These are phyloP conservation scores for Pachypsylla venusta DNA, from an alignment of 1,140 invertebrate species.

Conservation along the genomic window DNA sequence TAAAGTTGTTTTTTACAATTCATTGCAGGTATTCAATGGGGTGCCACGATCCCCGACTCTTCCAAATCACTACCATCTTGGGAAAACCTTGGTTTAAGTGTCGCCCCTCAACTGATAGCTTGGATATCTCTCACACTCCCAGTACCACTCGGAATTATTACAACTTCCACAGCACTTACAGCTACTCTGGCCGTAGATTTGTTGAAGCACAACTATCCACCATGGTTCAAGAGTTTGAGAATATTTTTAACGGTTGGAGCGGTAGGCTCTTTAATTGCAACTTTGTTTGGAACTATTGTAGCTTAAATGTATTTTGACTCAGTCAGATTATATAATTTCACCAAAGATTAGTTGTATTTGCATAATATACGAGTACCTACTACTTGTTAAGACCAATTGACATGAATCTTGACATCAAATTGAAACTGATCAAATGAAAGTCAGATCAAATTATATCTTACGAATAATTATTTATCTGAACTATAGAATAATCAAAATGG, in stretches of 20 bases:
- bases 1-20: too few relatives aligned
- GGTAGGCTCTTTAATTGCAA: conserved; percentile 10
- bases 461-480: too few relatives aligned
- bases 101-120: conserved; percentile 16
- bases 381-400: too few relatives aligned
- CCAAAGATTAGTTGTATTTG: too few relatives aligned
- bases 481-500: too few relatives aligned
- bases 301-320: too few relatives aligned
- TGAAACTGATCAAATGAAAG: too few relatives aligned
- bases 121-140: conserved; percentile 17
- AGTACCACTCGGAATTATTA: conserved; percentile 15
- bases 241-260: conserved; percentile 13
- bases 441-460: too few relatives aligned
- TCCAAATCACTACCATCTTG: conserved; percentile 6
- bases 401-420: too few relatives aligned
- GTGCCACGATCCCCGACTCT: neutral
- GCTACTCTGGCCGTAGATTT: conserved; percentile 14
- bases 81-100: conserved; percentile 12
- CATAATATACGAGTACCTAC: too few relatives aligned
- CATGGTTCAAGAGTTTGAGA: conserved; percentile 18
- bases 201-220: conserved; percentile 12
- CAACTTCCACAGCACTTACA: conserved; percentile 12
- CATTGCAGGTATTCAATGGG: neutral
- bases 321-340: too few relatives aligned
- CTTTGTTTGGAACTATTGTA: conserved; percentile 9